phyloP scores from a whole-genome alignment of 2,888 invertebrate genomes.

The Andrena haemorrhoa region DNA sequence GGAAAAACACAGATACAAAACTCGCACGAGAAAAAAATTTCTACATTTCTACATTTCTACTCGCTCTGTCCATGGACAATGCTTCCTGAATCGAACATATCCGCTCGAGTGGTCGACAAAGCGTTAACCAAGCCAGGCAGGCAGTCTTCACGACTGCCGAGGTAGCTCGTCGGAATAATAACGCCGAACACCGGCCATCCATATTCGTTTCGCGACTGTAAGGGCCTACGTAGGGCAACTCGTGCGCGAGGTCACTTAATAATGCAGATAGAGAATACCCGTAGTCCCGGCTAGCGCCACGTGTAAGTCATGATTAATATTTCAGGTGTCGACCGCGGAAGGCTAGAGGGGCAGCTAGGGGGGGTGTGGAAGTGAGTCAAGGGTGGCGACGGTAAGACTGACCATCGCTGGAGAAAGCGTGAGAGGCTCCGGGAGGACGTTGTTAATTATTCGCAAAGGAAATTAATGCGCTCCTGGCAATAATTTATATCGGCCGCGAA shows the following conservation, averaged over 20 bases:
- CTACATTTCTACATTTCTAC: neutral
- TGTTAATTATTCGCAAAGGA: conserved; percentile 83
- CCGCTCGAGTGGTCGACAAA: neutral
- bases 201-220: conserved; percentile 66
- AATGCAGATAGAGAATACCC: conserved; percentile 80
- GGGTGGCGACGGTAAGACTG: conserved; percentile 70
- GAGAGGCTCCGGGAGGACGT: conserved; percentile 75
- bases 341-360: conserved; percentile 42
- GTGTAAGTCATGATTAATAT: conserved; percentile 83
- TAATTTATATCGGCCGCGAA: conserved; percentile 78
- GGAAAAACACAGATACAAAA: neutral
- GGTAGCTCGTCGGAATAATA: conserved; percentile 55
- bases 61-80: neutral
- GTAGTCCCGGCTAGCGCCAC: conserved; percentile 74
- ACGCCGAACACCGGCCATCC: conserved; percentile 59
- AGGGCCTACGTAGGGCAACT: conserved; percentile 67
- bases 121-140: neutral
- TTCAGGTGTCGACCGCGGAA: conserved; percentile 76
- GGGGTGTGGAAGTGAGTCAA: conserved; percentile 42
- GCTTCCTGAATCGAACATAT: neutral
- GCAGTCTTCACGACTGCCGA: neutral
- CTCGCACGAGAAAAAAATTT: neutral
- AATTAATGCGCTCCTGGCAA: conserved; percentile 80
- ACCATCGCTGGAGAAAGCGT: conserved; percentile 73
- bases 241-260: conserved; percentile 76